Base-by-base conservation (phyloP, 2,888 invertebrate genomes). In the Lysandra bellargus region DNA sequence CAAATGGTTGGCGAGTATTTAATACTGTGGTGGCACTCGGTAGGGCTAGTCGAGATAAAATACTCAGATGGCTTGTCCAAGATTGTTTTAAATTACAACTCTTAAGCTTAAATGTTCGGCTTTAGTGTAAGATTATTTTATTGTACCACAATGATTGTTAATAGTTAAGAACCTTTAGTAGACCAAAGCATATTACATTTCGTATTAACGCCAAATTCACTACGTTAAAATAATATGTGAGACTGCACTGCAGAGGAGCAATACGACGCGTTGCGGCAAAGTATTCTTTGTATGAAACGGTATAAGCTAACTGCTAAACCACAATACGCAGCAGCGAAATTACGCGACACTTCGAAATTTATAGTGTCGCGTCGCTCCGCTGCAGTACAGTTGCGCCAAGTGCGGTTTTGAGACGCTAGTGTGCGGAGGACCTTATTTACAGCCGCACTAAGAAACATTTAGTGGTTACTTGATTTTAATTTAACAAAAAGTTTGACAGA, bases 21-120 rank as follows among this genome's bases (percentile, higher is more conserved):
- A 85, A 82, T 83, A 83, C 83, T 83, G 85, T 76, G 82, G 80
- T 83, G 89, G 90, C 89, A 88, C 90, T 91, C 88, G 89, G 89
- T 85, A 79, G 78, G 14, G 72, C 23, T 74, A 74, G 77, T 74
- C 12, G 40, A 7, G 61, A 74, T 75, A 69, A 3, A 61, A 37
- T 69, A 69, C 69, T 69, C 69, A 69, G 69, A 33, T 6, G 69
- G 69, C 17, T 33, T 69, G 33, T 33, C 14, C 37, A 64, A 23
- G 1, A 69, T 69, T 69, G 33, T 69, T 69, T 69, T 33, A 14
- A 69, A 33, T 33, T 37, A 69, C 30, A 64, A 64, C 69, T 37
- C 37, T 23, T 17, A 69, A 69, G 33, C 69, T 37, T 4, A 33
- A 37, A 69, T 69, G 33, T 14, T 12, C 69, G 14, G 69, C 69